A percentile compares a stretch with the other conserved stretches of the same genome.
These are phyloP conservation scores for Hycleus cichorii DNA, from an alignment of 1,140 invertebrate genomes.

Conservation along the genomic window DNA sequence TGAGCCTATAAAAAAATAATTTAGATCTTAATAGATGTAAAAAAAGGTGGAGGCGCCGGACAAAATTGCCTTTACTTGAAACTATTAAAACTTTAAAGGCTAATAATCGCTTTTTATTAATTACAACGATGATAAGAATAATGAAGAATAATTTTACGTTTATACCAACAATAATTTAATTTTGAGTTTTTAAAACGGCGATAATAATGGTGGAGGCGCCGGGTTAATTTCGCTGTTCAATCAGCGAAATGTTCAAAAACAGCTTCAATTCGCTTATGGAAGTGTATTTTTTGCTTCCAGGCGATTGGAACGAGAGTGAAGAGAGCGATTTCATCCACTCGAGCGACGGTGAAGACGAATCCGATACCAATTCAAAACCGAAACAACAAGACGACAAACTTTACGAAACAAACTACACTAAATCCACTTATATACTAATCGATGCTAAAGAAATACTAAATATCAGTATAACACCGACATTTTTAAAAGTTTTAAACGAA, in stretches of 20 bases:
- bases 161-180: no score
- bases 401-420: slow-evolving; percentile 40
- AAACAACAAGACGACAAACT: slow-evolving; percentile 32
- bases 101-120: no score
- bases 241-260: no score
- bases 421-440: slow-evolving; percentile 57
- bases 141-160: no score
- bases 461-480: slow-evolving; percentile 60
- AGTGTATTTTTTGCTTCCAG: slow-evolving; percentile 26
- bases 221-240: background rate
- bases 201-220: background rate
- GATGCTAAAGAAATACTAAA: slow-evolving; percentile 61
- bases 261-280: no score
- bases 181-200: no score
- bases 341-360: slow-evolving; percentile 51
- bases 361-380: slow-evolving; percentile 35
- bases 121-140: no score
- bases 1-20: background rate
- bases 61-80: no score
- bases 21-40: background rate
- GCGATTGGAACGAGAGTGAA: slow-evolving; percentile 68
- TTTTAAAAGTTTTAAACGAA: slow-evolving; percentile 53
- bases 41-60: background rate
- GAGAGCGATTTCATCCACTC: slow-evolving; percentile 63
- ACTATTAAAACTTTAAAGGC: no score